Percentiles rank a stretch among this genome's conserved stretches.
Conservation (phyloP, 2,797 vertebrate species). For the Chaetophractus vellerosus region DNA sequence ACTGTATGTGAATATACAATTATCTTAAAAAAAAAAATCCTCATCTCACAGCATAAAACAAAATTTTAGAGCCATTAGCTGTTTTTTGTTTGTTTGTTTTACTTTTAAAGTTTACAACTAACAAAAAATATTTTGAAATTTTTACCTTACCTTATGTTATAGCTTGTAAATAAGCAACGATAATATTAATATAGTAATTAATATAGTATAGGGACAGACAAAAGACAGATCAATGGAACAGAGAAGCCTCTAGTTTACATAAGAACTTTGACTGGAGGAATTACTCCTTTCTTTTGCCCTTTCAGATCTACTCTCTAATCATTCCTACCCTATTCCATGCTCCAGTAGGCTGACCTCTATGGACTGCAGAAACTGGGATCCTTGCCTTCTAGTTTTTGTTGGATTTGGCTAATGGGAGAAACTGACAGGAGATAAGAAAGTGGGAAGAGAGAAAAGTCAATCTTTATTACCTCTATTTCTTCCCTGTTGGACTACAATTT, state of each 20-base stretch:
- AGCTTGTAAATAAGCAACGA: background rate
- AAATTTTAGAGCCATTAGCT: background rate
- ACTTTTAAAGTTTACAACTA: background rate
- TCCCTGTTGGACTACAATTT: background rate
- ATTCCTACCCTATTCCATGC: background rate
- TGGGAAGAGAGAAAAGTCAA: background rate
- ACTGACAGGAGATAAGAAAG: background rate
- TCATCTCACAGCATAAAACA: background rate
- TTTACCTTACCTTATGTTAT: background rate
- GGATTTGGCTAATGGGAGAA: background rate
- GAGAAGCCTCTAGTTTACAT: background rate
- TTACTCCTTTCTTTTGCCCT: background rate
- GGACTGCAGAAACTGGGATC: background rate
- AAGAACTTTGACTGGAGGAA: background rate
- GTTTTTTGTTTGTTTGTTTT: background rate
- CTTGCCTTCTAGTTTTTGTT: background rate
- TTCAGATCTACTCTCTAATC: background rate
- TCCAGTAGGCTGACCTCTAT: background rate
- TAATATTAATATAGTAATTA: background rate
- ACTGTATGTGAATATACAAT: background rate
- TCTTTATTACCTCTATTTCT: background rate
- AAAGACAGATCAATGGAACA: background rate
- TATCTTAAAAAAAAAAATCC: background rate
- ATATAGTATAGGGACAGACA: background rate
- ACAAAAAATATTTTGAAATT: background rate